Base-by-base conservation (phyloP, 2,888 invertebrate species). In the Drosophila flavopinicola region DNA sequence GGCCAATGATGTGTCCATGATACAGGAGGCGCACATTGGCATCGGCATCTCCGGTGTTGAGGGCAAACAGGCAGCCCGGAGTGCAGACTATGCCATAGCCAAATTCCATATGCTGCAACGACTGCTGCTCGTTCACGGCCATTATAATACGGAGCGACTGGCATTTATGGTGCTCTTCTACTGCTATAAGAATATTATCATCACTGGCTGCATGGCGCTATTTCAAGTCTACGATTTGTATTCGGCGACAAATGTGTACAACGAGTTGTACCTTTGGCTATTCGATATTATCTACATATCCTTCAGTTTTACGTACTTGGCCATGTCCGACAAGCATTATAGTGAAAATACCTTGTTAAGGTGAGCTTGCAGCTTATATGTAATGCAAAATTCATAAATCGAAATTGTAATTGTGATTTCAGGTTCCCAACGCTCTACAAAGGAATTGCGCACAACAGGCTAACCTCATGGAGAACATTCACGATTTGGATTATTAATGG, bases 1-100 rank as follows among this genome's bases (percentile, higher is more conserved):
- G 0, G 98, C 98, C 33, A 99, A 99, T 90, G 98, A 98, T 90
- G 98, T 99, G 30, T 97, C 97, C 32, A 98, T 98, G 98, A 98
- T 98, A 82, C 97, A 97, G 88, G 98, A 97, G 89, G 98, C 98
- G 0, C 97, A 98, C 86, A 96, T 98, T 10, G 98, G 98, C 52
- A 93, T 97, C 57, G 97, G 97, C 72, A 93, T 94, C 48, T 93
- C 93, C 67, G 94, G 94, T 4, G 93, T 92, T 53, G 94, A 94
- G 71, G 94, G 94, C 0, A 92, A 94, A 37, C 94, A 94, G 78
- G 94, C 94, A 0, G 93, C 94, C 1, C 93, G 93, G 48, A 95
- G 94, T 72, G 95, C 97, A 0, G 97, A 97, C 90, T 97, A 96
- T 90, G 95, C 96, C 0, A 94, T 97, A 72, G 94, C 95, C 3